A percentile compares a stretch with the other conserved stretches of the same genome.
Evolutionary conservation across 2,888 invertebrate species (phyloP).

Genomic region (Lottia gigantea): DNA sequence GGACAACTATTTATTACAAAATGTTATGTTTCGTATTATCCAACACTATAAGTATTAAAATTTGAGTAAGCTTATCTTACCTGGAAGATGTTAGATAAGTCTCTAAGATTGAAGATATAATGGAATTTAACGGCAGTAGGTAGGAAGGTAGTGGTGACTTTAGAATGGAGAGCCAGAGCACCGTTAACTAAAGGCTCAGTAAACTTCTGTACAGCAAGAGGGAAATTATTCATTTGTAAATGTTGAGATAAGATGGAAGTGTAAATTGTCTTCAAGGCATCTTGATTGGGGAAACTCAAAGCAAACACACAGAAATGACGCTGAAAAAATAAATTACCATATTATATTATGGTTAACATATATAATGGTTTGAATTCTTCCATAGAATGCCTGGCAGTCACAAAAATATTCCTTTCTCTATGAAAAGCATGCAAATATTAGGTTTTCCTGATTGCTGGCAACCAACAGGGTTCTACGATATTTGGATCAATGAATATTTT

Average conservation of each 20-base stretch:
- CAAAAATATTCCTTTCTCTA: too few species aligned
- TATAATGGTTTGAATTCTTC: too few species aligned
- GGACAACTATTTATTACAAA: too few species aligned
- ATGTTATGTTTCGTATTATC: too few species aligned
- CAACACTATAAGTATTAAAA: too few species aligned
- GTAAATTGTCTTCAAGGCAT: conserved; percentile 89
- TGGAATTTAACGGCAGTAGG: conserved; percentile 97
- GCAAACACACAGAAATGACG: conserved; percentile 70
- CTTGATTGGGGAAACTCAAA: conserved; percentile 82
- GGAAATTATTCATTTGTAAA: conserved; percentile 81
- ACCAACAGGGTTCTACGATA: too few species aligned
- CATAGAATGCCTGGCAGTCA: too few species aligned
- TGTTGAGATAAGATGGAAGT: conserved; percentile 79
- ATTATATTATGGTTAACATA: too few species aligned
- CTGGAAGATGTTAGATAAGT: conserved; percentile 95
- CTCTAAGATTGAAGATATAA: conserved; percentile 94
- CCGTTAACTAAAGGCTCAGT: conserved; percentile 82
- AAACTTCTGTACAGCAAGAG: conserved; percentile 77
- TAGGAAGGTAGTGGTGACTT: conserved; percentile 86
- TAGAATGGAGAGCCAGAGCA: conserved; percentile 86
- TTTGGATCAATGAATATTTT: too few species aligned
- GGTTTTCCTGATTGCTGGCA: too few species aligned
- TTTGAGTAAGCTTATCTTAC: conserved; percentile 69
- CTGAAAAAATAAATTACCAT: conserved; percentile 46
- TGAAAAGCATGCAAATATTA: too few species aligned